Conservation (phyloP, 2,113 vertebrate genomes). For the Atrichornis clamosus region DNA sequence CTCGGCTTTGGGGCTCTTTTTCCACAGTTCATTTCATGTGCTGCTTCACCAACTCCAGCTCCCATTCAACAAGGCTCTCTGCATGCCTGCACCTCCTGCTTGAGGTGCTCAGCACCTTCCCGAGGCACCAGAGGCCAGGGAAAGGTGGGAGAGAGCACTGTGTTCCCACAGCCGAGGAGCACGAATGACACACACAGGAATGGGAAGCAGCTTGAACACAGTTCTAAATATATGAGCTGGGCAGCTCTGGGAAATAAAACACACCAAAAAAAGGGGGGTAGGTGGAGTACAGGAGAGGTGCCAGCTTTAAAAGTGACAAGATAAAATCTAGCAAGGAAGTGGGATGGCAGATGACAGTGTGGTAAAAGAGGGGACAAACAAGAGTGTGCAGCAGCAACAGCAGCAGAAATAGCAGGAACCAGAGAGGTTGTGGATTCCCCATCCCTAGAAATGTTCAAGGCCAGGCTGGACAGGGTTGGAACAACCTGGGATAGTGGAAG, state of each 20-base stretch:
- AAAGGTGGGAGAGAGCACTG: background rate
- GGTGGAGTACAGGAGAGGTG: background rate
- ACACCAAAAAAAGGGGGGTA: background rate
- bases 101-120: background rate
- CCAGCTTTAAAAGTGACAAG: background rate
- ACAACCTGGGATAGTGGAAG: background rate
- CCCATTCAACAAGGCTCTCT: background rate
- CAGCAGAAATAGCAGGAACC: background rate
- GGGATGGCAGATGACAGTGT: background rate
- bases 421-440: background rate
- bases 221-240: background rate
- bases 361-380: background rate
- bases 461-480: background rate
- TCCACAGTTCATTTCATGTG: background rate
- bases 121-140: background rate
- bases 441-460: background rate
- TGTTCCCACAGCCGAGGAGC: background rate
- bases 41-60: background rate
- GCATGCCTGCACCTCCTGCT: background rate
- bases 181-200: background rate
- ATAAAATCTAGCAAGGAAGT: background rate
- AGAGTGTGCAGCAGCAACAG: accelerated
- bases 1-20: background rate
- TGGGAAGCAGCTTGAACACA: background rate
- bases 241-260: background rate